phyloP scores from a whole-genome alignment of 2,797 vertebrate species.

The Lateolabrax maculatus region DNA sequence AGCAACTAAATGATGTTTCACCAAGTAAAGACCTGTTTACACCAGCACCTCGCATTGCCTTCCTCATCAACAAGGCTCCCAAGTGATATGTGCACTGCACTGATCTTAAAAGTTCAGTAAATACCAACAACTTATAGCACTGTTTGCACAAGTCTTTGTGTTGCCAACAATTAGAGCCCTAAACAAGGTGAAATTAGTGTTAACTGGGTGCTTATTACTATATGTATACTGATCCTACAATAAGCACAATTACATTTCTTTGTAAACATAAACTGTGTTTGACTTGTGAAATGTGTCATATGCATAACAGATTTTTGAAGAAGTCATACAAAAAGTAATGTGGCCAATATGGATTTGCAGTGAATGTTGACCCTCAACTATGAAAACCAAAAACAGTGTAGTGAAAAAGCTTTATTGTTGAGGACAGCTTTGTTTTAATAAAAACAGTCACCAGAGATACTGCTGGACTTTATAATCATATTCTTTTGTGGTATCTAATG shows the following conservation, averaged over 20 bases:
- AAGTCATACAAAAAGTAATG: conserved; percentile 19
- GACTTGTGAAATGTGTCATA: conserved; percentile 26
- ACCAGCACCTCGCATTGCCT: not conserved
- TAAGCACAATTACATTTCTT: conserved; percentile 24
- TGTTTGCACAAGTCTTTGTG: conserved; percentile 24
- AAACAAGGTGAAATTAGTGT: conserved; percentile 30
- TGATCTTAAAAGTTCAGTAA: not conserved
- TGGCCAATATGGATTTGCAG: conserved; percentile 2
- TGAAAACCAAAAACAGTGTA: conserved; percentile 36
- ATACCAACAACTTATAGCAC: conserved; percentile 1
- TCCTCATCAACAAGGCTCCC: not conserved
- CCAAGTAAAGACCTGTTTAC: not conserved
- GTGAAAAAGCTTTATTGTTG: conserved; percentile 20
- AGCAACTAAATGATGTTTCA: not conserved
- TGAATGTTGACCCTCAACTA: conserved; percentile 1
- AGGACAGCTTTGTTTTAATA: conserved; percentile 19
- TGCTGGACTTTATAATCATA: conserved; percentile 4
- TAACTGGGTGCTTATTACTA: conserved; percentile 12
- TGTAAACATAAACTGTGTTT: conserved; percentile 52
- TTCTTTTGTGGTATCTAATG: not conserved
- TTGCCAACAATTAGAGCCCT: conserved; percentile 31
- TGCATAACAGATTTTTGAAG: conserved; percentile 10
- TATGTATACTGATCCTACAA: conserved; percentile 19
- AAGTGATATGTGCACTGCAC: not conserved
- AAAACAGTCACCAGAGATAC: not conserved